phyloP scores from a whole-genome alignment of 2,113 vertebrate genomes.

The Alethe diademata region DNA sequence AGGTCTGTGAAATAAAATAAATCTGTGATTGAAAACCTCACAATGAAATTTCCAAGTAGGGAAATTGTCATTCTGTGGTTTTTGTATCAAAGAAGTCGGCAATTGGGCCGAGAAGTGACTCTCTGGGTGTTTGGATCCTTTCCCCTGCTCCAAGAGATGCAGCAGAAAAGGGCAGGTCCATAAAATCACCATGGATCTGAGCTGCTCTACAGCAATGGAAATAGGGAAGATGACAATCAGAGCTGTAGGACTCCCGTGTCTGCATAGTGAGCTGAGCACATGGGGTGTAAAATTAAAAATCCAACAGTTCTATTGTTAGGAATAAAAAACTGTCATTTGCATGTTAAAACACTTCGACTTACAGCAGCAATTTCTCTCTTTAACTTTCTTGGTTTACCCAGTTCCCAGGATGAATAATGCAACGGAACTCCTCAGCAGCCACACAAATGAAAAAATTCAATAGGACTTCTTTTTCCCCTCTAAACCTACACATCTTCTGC shows the following conservation, averaged over 20 bases:
- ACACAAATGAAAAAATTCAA: neutral
- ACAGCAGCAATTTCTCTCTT: neutral
- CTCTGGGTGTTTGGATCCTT: neutral
- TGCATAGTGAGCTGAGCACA: neutral
- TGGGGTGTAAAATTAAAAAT: neutral
- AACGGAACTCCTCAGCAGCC: constrained; percentile 19
- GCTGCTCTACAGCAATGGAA: neutral
- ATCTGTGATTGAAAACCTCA: neutral
- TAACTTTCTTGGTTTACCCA: neutral
- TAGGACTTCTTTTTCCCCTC: neutral
- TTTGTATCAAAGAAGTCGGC: fast-evolving
- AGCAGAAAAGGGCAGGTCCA: neutral
- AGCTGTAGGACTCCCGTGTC: neutral
- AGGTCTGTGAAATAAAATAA: neutral
- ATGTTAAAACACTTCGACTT: neutral
- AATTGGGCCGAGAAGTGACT: neutral
- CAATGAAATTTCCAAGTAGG: neutral
- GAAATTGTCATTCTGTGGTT: neutral
- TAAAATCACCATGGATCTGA: constrained; percentile 25
- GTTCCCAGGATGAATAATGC: constrained; percentile 45
- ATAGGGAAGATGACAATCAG: neutral
- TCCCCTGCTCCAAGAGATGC: neutral
- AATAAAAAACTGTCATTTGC: neutral
- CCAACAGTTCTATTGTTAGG: neutral
- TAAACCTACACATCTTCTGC: neutral